Evolutionary conservation across 2,888 invertebrate species (phyloP), one percentile per base, ranked within the genome.

Genomic region (Cremastobaeus sp.): DNA sequence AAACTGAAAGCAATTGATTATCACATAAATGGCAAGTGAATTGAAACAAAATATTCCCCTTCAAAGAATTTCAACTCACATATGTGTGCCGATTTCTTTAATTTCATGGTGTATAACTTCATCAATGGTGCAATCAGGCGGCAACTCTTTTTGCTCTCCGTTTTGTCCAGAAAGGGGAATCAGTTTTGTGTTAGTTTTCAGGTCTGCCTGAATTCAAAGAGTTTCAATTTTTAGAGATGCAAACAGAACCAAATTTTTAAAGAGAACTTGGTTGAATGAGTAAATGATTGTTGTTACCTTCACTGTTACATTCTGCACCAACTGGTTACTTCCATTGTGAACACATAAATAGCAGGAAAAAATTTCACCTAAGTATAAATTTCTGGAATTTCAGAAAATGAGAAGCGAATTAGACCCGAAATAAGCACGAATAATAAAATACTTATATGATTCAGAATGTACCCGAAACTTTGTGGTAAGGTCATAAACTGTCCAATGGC

Each of bases 91-190:
- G 79, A 97, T 93, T 89, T 99, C 99, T 89, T 98, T 99, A n/a
- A 99, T 98, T 91, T 99, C 99, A 89, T 99, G 98, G 84, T 97
- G 95, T 83, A 99, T 97, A 28, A 99, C 96, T 89, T 97, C 95
- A 89, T 98, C 97, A 11, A 98, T 91, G 8, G 96, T 97, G 84
- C 94, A 93, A 81, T 96, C 95, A 0, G 96, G 93, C 43, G 88
- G 88, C 69, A 93, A 88, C 79, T 90, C 89, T 20, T 88, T 85
- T 45, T 89, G 85, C 76, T 88, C 82, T 80, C 90, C 90, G 81
- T 93, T 92, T 80, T 92, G 92, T 78, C 93, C 93, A 3, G 95
- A 92, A 68, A 99, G 89, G 52, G 94, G 92, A 81, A 98, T 93
- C 76, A 95, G 91, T 84, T 98, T 96, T 2, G 94, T 92, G 83